Evolutionary conservation across 2,113 vertebrate species (phyloP).

Genomic region (Callocephalon fimbriatum): DNA sequence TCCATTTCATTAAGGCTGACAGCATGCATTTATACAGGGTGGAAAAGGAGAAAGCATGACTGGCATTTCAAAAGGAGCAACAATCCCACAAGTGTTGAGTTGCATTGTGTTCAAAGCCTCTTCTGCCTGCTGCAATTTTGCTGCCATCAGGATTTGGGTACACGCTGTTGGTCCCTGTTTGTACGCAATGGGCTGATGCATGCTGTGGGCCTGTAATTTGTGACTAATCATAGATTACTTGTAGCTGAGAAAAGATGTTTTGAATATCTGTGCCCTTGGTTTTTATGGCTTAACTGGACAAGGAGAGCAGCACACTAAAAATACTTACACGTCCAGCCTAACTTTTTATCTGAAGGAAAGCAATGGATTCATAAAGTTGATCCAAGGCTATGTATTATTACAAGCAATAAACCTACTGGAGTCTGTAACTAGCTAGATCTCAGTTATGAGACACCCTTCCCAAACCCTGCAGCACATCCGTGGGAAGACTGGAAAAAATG

Average conservation of each 20-base stretch:
- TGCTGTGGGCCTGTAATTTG: neutral
- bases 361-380: neutral
- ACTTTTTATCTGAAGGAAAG: neutral
- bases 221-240: neutral
- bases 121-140: neutral
- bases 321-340: neutral
- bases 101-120: neutral
- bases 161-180: rapidly evolving
- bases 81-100: neutral
- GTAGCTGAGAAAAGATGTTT: neutral
- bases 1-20: neutral
- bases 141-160: neutral
- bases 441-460: neutral
- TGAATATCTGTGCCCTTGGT: neutral
- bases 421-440: neutral
- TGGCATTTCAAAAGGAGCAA: neutral
- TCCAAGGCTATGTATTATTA: neutral
- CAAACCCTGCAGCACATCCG: neutral
- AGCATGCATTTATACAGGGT: neutral
- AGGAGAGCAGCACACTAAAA: neutral
- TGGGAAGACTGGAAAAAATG: neutral
- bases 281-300: neutral
- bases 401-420: neutral
- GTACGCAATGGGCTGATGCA: rapidly evolving
- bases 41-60: neutral